Base-by-base conservation (phyloP, 2,888 invertebrate species). In the Agrilus mali region DNA sequence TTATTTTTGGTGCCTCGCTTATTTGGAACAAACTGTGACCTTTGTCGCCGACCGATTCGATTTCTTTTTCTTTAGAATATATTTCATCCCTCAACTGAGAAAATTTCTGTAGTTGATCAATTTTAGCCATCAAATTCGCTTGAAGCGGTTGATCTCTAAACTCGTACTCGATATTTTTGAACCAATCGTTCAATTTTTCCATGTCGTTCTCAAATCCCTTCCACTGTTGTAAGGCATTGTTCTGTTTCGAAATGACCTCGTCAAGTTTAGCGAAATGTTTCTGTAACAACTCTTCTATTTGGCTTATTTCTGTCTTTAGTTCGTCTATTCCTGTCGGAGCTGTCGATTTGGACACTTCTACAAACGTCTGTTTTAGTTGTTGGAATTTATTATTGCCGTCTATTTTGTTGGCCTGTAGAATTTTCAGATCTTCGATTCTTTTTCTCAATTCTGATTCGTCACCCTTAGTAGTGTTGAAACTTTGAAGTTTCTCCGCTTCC, bases 11-110 rank as follows among this genome's bases (percentile, higher is more conserved):
- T 0, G 86, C 86, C 0, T 85, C 85, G 56, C 89, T 89, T 22
- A 80, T 71, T 60, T 89, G 87, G 1, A 92, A 74, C 42, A 96
- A 69, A 10, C 80, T 78, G 60, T 94, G 90, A n/a, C 89, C 86
- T 56, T 80, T 82, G 63, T 95, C 94, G 16, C 89, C 80, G 59
- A 94, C 93, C 10, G 78, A 75, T 63, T 94, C 94, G 35, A 95
- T 80, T 60, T 83, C 82, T 54, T 81, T 79, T 64, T 95, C 94
- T 56, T 87, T 85, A 10, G 76, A 76, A 40, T 82, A 69, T 39
- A 95, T 82, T 40, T 78, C 74, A 48, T 87, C 84, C 15, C 87
- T 77, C 54, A 84, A 75, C 40, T 81, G 78, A 54, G 82, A 79
- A 53, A 84, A 84, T 41, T 73, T 72, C 49, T 79, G 74, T 10